Conservation (phyloP, 1,140 invertebrate species). For the Anagrus nilaparvatae region DNA sequence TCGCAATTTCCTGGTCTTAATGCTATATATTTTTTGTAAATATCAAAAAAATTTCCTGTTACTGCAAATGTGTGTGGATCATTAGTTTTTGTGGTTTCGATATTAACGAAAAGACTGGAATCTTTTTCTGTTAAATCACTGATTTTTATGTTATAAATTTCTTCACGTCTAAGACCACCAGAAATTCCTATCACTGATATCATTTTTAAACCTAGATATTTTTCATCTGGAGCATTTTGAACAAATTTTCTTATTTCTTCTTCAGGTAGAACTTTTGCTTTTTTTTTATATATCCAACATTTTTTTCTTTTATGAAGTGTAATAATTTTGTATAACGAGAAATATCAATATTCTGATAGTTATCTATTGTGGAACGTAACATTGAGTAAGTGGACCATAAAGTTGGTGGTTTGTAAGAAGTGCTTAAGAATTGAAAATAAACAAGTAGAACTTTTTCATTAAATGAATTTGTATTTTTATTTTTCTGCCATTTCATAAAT, state of each 20-base stretch:
- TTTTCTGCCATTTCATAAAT: background rate
- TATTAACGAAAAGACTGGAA: too few species aligned
- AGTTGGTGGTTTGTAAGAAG: background rate
- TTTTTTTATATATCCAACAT: too few species aligned
- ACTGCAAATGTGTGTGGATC: background rate
- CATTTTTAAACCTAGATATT: background rate
- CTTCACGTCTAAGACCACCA: background rate
- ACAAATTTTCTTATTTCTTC: conserved; percentile 1
- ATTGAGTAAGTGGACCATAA: conserved; percentile 7
- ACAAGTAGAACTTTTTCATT: background rate
- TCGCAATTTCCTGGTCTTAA: background rate
- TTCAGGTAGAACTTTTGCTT: background rate
- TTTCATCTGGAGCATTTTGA: background rate
- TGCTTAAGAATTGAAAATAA: background rate
- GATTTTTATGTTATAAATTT: background rate
- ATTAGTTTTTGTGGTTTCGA: background rate
- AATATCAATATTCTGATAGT: conserved; percentile 7
- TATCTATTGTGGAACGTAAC: conserved; percentile 1
- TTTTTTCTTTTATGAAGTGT: too few species aligned
- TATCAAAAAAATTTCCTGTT: background rate
- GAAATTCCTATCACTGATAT: background rate
- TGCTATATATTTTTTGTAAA: background rate
- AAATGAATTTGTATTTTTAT: background rate
- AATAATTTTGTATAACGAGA: background rate
- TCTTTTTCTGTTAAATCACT: background rate